Conservation (phyloP, 2,797 vertebrate genomes). For the Neosalanx taihuensis region DNA sequence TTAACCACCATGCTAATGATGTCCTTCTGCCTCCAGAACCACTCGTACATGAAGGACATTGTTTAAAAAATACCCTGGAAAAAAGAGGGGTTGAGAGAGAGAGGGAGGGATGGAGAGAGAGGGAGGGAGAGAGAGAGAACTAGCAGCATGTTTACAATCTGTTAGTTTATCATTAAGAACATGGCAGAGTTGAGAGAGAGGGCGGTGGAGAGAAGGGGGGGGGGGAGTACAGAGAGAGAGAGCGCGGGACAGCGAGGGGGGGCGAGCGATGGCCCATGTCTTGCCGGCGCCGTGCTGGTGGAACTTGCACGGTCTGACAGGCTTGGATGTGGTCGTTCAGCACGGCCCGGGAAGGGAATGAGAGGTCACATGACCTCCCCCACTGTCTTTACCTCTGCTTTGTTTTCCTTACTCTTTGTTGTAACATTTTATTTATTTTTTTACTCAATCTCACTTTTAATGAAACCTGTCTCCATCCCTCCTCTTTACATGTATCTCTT, state of each 20-base stretch:
- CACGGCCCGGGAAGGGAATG: not conserved
- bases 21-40: conserved; percentile 99
- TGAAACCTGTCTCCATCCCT: not conserved
- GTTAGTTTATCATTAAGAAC: conserved; percentile 93
- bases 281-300: conserved; percentile 46
- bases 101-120: conserved; percentile 61
- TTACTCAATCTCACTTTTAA: not conserved
- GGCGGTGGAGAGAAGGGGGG: conserved; percentile 81
- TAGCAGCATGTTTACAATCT: conserved; percentile 93
- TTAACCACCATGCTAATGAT: conserved; percentile 99
- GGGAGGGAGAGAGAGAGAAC: conserved; percentile 73
- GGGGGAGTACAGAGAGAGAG: conserved; percentile 63
- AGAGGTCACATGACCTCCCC: not conserved
- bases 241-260: conserved; percentile 48
- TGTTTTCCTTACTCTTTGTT: conserved; percentile 13
- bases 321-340: not conserved
- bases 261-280: conserved; percentile 59
- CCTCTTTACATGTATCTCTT: not conserved
- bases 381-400: not conserved
- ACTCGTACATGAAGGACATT: conserved; percentile 99
- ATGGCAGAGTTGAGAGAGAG: conserved; percentile 82
- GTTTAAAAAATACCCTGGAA: conserved; percentile 95
- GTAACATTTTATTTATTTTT: not conserved
- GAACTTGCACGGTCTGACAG: conserved; percentile 1
- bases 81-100: conserved; percentile 71